Evolutionary conservation across 2,888 invertebrate genomes (phyloP).

Genomic region (Orchesella flavescens): DNA sequence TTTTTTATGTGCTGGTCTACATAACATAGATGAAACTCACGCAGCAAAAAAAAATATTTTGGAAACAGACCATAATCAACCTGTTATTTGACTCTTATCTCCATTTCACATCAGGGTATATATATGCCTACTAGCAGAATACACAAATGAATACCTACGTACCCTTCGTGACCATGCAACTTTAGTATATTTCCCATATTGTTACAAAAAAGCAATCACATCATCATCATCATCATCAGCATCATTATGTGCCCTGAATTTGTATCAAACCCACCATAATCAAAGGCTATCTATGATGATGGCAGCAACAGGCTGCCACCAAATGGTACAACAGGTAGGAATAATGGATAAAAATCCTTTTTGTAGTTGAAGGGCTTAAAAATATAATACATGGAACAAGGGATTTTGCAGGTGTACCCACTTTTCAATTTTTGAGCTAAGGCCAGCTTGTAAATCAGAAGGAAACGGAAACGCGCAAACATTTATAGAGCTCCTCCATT

Average conservation of each 20-base stretch:
- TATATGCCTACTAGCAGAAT: not conserved
- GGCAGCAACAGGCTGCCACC: too few relatives aligned
- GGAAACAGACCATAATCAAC: conserved; percentile 43
- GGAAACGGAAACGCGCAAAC: too few relatives aligned
- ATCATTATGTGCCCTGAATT: not conserved
- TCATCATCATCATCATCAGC: not conserved
- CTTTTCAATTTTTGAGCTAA: too few relatives aligned
- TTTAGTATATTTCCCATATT: conserved; percentile 31
- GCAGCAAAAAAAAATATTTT: conserved; percentile 24
- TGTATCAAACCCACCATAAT: too few relatives aligned
- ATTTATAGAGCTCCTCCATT: too few relatives aligned
- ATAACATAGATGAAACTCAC: not conserved
- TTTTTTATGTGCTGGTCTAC: not conserved
- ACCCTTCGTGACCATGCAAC: conserved; percentile 46
- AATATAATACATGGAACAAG: too few relatives aligned
- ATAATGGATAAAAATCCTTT: too few relatives aligned
- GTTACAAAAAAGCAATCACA: conserved; percentile 4
- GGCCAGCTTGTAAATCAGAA: too few relatives aligned
- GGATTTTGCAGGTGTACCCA: too few relatives aligned
- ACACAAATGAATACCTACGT: not conserved
- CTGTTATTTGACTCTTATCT: conserved; percentile 33
- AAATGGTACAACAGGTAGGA: too few relatives aligned
- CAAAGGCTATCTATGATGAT: too few relatives aligned
- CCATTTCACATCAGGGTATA: not conserved
- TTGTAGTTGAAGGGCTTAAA: too few relatives aligned